Evolutionary conservation across 2,113 vertebrate genomes (phyloP), one percentile per base, ranked within the genome.

Genomic region (Serinus canaria): DNA sequence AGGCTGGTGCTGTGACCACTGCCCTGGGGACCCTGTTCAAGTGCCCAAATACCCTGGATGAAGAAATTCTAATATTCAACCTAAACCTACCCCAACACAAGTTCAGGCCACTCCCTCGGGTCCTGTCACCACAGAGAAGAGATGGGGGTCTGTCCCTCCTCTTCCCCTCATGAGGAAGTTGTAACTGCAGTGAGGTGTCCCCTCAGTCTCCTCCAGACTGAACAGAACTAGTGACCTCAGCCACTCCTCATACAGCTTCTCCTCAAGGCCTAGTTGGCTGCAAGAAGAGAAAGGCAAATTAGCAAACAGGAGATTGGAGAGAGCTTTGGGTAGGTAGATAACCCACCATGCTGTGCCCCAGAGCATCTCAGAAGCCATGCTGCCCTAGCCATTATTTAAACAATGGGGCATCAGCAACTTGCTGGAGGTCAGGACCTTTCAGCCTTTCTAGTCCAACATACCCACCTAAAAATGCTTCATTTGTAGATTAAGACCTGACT

Each of bases 191-290:
- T 68, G 53, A 59, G 44, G 13, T 25, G 9, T 43, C 21, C 14
- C 37, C 44, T 68, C 44, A 21, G 31, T 25, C 31, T 59, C 20
- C 20, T 41, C 44, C 53, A 37, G 73, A 63, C 63, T 68, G 73
- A 23, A 10, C 22, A 60, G 17, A 44, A 1, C 27, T 2, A 52
- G 37, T 6, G 37, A 6, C 37, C 44, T 68, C 46, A 52, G 46
- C 9, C 3, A 1, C 2, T 68, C 21, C 6, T 52, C 21, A 8
- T 2, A 33, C 0, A 0, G 31, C 31, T 76, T 59, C 37, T 0
- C 9, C 31, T 68, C 44, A 68, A 86, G 33, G 21, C 22, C 37
- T 44, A 27, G 37, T 3, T 67, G 30, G 31, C 52, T 11, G 5
- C 0, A 0, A 88, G 60, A 35, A 83, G 3, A 44, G 41, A 84